Conservation (phyloP, 2,113 vertebrate genomes). For the Falco punctatus region DNA sequence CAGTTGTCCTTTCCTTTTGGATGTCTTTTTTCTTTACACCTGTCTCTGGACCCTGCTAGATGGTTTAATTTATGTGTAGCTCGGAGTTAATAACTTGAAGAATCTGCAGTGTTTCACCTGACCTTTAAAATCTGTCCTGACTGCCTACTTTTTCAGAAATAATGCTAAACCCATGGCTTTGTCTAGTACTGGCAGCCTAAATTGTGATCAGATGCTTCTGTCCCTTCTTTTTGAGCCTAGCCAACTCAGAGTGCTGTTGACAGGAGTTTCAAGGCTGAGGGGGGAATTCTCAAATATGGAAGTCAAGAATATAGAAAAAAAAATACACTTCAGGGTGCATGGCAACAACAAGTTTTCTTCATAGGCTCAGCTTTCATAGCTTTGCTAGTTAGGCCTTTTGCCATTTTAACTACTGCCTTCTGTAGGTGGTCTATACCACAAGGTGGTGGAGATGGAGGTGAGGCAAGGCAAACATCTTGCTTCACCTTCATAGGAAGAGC, state of each 20-base stretch:
- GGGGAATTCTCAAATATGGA: background rate
- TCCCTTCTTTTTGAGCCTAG: background rate
- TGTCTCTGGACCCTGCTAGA: background rate
- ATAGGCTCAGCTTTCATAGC: background rate
- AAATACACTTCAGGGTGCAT: no score
- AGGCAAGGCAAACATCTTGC: background rate
- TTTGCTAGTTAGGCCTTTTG: background rate
- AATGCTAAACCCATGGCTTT: background rate
- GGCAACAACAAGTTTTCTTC: background rate
- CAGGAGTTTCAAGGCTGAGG: background rate
- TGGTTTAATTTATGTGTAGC: background rate
- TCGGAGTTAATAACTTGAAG: background rate
- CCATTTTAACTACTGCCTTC: background rate
- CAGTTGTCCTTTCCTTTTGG: background rate
- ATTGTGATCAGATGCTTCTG: accelerated
- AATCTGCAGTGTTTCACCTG: background rate
- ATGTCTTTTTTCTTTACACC: background rate
- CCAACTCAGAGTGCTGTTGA: background rate
- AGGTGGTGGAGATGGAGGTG: background rate
- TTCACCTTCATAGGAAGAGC: background rate
- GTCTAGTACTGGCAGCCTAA: background rate
- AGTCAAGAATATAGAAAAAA: background rate
- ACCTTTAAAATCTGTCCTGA: background rate
- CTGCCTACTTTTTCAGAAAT: background rate
- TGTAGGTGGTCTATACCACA: background rate